Base-by-base conservation (phyloP, 2,888 invertebrate species). In the Rhodophaea formosa region DNA sequence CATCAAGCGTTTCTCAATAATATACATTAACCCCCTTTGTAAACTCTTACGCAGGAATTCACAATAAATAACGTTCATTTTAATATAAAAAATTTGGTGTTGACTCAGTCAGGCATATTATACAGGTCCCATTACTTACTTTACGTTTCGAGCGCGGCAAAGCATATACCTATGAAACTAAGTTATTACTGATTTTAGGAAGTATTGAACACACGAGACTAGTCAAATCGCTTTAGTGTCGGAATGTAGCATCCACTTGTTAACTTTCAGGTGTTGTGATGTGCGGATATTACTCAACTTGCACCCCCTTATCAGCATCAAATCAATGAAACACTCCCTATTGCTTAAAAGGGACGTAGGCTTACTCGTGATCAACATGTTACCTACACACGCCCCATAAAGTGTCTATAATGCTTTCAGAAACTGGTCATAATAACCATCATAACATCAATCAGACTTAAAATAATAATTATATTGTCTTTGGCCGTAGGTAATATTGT, bases 31-130 rank as follows among this genome's bases (percentile, higher is more conserved):
- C 63, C 55, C 56, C 46, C 51, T 46, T 53, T 52, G 46, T 55
- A 51, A 47, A 56, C 59, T 57, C 63, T 65, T 61, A 61, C 63
- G 61, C 62, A 59, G 68, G 64, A 64, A 62, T 67, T 66, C 55
- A 59, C 66, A 75, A 77, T 75, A 79, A 79, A 78, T 80, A 76
- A 74, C 70, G 56, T 68, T 74, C 71, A 57, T 65, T 71, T 68
- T 68, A 67, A 70, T 76, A 79, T 79, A 75, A 77, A 74, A n/a
- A 82, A 82, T 83, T 87, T 86, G 86, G 87, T 86, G 85, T 87
- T 82, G 75, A 74, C 75, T 85, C 85, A 85, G 84, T 86, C 85
- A 80, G 75, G 79, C 78, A 77, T 76, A 64, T 66, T 71, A 76
- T 77, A 83, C 82, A 83, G 84, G 85, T 85, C 85, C 84, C 85